Percentiles rank a stretch among this genome's conserved stretches.
These are phyloP conservation scores for Agapornis roseicollis DNA, from an alignment of 2,113 vertebrate genomes.

Conservation along the genomic window DNA sequence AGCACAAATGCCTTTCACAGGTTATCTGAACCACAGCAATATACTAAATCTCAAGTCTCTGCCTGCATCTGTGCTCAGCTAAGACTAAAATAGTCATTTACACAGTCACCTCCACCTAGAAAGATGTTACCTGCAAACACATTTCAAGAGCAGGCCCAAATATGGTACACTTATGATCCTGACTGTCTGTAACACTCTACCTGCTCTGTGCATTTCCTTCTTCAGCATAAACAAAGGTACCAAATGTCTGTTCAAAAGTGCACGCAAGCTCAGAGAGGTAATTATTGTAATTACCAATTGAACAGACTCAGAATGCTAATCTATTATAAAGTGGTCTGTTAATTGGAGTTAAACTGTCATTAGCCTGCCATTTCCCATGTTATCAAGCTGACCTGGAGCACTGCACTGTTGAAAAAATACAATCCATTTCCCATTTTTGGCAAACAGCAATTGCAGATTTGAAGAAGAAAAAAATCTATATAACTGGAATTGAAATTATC, in stretches of 20 bases:
- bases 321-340: constrained; percentile 44
- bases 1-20: neutral
- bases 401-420: constrained; percentile 6
- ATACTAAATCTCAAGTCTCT: neutral
- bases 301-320: constrained; percentile 38
- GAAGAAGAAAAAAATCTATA: neutral
- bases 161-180: neutral
- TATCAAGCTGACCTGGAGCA: constrained; percentile 30
- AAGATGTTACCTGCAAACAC: neutral
- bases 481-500: neutral
- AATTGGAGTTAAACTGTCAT: constrained; percentile 66
- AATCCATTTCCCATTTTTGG: neutral
- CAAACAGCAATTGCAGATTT: neutral
- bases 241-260: neutral
- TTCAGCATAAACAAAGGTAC: neutral
- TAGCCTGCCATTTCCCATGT: constrained; percentile 25
- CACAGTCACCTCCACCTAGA: neutral
- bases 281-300: constrained; percentile 64
- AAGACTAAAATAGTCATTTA: neutral
- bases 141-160: neutral
- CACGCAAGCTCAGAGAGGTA: constrained; percentile 33
- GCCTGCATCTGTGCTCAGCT: neutral
- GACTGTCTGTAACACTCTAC: neutral
- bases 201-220: neutral
- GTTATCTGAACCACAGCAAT: neutral